A percentile compares a stretch with the other conserved stretches of the same genome.
Conservation (phyloP, 2,888 invertebrate species). For the Neocrepidodera transversa region DNA sequence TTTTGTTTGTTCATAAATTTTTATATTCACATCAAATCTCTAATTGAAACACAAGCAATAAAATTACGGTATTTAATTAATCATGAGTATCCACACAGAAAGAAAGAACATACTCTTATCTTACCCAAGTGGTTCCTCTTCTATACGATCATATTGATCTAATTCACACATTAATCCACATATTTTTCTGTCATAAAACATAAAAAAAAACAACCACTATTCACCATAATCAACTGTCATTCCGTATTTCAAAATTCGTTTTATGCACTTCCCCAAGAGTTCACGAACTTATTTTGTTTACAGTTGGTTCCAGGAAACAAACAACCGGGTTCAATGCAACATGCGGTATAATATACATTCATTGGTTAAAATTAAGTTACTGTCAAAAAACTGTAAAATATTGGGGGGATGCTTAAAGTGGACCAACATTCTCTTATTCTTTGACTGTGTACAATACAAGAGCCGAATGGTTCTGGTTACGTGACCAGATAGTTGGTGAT, state of each 20-base stretch:
- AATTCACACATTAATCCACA: no score
- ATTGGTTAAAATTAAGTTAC: background rate
- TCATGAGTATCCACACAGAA: no score
- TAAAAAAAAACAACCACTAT: background rate
- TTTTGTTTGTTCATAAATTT: no score
- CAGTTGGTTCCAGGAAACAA: constrained; percentile 2
- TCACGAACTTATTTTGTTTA: constrained; percentile 14
- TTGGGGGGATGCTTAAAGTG: constrained; percentile 16
- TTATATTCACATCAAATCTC: no score
- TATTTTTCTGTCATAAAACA: background rate
- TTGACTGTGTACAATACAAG: constrained; percentile 4
- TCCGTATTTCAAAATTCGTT: background rate
- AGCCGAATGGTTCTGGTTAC: constrained; percentile 8
- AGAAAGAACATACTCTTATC: no score
- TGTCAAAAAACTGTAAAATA: constrained; percentile 11
- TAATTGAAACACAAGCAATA: no score
- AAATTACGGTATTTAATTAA: no score
- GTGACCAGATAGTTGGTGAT: constrained; percentile 7
- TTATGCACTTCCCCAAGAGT: constrained; percentile 1
- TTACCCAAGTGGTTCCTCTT: background rate
- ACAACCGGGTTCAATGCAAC: constrained; percentile 7
- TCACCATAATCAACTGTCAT: constrained; percentile 5
- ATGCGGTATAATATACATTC: no score
- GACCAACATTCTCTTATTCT: constrained; percentile 14
- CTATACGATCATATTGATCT: background rate